These are phyloP conservation scores for Bombus huntii DNA, from an alignment of 1,140 invertebrate species.

Conservation along the genomic window DNA sequence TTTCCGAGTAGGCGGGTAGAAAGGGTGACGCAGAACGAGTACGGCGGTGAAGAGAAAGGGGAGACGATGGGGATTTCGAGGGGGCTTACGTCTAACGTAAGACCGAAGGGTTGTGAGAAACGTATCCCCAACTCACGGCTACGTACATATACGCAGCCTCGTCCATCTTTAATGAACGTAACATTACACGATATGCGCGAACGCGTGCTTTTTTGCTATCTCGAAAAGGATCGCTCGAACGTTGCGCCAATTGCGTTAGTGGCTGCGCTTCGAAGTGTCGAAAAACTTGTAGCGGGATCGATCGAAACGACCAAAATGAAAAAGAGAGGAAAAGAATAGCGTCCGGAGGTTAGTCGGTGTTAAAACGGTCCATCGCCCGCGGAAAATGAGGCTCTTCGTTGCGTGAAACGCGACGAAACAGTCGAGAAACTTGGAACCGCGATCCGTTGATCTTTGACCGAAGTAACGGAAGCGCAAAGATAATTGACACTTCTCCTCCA, in stretches of 20 bases:
- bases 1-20: conserved; percentile 56
- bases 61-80: conserved; percentile 54
- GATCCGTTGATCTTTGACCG: conserved; percentile 26
- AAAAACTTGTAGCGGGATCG: background rate
- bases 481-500: conserved; percentile 8
- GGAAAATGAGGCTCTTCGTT: background rate
- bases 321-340: background rate
- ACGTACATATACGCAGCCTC: conserved; percentile 28
- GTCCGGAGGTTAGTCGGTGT: background rate
- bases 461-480: conserved; percentile 26
- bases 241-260: background rate
- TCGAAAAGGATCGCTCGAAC: conserved; percentile 48
- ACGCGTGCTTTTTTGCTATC: conserved; percentile 47
- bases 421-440: background rate
- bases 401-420: background rate
- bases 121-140: conserved; percentile 41
- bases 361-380: conserved; percentile 12
- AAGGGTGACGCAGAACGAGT: conserved; percentile 30
- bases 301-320: background rate
- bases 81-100: conserved; percentile 72
- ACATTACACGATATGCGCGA: conserved; percentile 69
- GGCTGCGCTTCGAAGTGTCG: too few species aligned
- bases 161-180: conserved; percentile 68
- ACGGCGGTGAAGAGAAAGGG: conserved; percentile 19
- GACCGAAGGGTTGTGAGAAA: conserved; percentile 76